Base-by-base conservation (phyloP, 2,888 invertebrate genomes). In the Callyntrura sp. region DNA sequence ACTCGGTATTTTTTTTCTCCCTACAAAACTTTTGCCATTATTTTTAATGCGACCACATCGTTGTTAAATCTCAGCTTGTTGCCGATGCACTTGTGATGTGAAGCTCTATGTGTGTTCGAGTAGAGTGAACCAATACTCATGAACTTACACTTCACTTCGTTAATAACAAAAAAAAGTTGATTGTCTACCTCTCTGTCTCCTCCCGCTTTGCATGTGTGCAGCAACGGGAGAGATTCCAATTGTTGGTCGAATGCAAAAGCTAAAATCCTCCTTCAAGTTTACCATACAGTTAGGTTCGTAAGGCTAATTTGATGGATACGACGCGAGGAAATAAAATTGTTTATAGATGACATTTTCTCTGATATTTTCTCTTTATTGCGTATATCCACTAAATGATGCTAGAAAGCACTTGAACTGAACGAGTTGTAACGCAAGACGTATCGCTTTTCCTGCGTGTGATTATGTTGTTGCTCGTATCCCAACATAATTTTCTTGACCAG, bases 1-100 rank as follows among this genome's bases (percentile, higher is more conserved):
- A 25, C 8, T 20, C 28, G 78, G 65, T 25, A 28, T 68, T 23
- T 68, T 81, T 68, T 81, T 79, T 81, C 81, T 48, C 48, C 68
- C 65, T 48, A 25, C 68, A 81, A 65, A 62, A 43, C 55, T 76
- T 45, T 60, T 68, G 60, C 76, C 85, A 85, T 85, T 85, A 62
- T 45, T 51, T 48, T 79, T 85, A 85, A 85, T 85, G 76, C 51
- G 78, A 85, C 85, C 85, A 25, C 85, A 85, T 76, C 62, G 76
- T 78, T 81, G 81, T 81, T 81, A 81, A 81, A 60, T 81, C 81
- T 45, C 81, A 81, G 81, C 81, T 81, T 81, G 81, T 62, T 81
- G 81, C 81, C 81, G 55, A 68, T 68, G 35, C 68, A n/a, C 68
- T 35, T 23, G 48, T 76, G 23, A 62, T 23, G 35, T 35, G 57